Conservation (phyloP, 2,797 vertebrate species). For the Myotis planiceps region DNA sequence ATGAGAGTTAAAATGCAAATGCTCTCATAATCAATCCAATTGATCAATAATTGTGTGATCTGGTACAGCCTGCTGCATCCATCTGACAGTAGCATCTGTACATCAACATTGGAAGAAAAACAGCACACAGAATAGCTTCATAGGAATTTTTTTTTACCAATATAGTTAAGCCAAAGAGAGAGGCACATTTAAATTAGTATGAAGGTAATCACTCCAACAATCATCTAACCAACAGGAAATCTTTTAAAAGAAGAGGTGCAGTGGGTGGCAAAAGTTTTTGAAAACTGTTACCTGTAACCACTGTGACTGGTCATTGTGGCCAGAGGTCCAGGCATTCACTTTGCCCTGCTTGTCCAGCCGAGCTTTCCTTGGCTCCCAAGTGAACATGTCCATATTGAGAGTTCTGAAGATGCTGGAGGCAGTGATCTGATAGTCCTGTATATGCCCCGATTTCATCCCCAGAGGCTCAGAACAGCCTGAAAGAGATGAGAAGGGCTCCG, state of each 20-base stretch:
- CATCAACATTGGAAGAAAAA: constrained; percentile 60
- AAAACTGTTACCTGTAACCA: constrained; percentile 94
- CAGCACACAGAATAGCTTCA: not conserved
- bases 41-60: constrained; percentile 55
- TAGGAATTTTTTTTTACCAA: constrained; percentile 52
- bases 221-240: fast-evolving
- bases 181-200: constrained; percentile 43
- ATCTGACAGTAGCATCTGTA: not conserved
- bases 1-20: constrained; percentile 77
- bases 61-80: constrained; percentile 62
- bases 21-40: constrained; percentile 60
- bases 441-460: constrained; percentile 98
- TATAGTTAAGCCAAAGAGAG: not conserved
- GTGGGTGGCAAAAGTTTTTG: not conserved
- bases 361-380: constrained; percentile 98
- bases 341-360: constrained; percentile 98
- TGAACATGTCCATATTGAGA: constrained; percentile 99
- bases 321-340: constrained; percentile 98
- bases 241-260: not conserved
- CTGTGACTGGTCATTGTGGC: constrained; percentile 97
- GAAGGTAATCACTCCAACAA: not conserved
- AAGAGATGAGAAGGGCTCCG: constrained; percentile 63
- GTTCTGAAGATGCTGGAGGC: constrained; percentile 98
- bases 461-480: constrained; percentile 98
- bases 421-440: constrained; percentile 97